A percentile compares a stretch with the other conserved stretches of the same genome.
These are phyloP conservation scores for Pentalonia nigronervosa DNA, from an alignment of 1,140 invertebrate species.

Conservation along the genomic window DNA sequence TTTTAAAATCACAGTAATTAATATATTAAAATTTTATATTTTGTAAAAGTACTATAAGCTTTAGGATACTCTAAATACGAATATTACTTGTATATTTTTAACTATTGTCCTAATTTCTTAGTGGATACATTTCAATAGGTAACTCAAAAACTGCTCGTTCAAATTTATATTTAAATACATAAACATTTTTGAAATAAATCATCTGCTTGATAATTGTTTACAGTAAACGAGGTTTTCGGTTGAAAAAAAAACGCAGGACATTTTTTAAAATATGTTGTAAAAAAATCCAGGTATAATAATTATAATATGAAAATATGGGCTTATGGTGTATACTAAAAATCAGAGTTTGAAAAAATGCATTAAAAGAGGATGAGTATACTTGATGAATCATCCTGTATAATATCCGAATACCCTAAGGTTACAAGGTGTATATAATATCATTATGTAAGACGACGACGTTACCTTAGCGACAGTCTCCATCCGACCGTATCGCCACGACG, in stretches of 20 bases:
- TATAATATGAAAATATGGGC: too few relatives aligned
- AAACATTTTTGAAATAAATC: not conserved
- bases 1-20: too few relatives aligned
- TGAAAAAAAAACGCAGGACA: not conserved
- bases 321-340: too few relatives aligned
- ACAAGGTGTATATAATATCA: not conserved
- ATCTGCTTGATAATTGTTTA: not conserved
- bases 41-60: too few relatives aligned
- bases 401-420: not conserved
- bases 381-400: not conserved
- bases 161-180: not conserved
- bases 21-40: too few relatives aligned
- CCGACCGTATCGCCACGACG: not conserved
- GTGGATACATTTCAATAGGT: too few relatives aligned
- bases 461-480: conserved; percentile 39
- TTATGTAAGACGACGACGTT: conserved; percentile 10
- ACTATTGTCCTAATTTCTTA: too few relatives aligned
- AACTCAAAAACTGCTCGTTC: too few relatives aligned
- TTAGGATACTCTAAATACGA: too few relatives aligned
- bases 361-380: not conserved
- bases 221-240: not conserved
- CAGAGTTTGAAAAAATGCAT: not conserved
- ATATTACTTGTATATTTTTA: too few relatives aligned
- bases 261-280: too few relatives aligned
- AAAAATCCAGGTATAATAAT: too few relatives aligned